Conservation (phyloP, 2,113 vertebrate genomes). For the Neodon shergylaensis region DNA sequence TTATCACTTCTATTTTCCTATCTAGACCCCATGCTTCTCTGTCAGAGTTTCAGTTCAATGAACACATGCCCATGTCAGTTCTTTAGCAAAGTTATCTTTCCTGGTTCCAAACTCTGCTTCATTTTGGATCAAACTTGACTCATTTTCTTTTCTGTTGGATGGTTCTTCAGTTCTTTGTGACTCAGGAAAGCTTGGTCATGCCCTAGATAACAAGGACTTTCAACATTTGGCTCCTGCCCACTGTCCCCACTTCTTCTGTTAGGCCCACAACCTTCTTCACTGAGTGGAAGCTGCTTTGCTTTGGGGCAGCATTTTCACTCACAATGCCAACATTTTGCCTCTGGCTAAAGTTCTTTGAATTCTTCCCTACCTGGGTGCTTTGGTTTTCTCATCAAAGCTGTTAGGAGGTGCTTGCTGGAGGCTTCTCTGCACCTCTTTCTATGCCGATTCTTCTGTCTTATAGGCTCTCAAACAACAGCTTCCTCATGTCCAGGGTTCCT, state of each 20-base stretch:
- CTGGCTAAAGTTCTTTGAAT: not conserved
- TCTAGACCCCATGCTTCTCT: not conserved
- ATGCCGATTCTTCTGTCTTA: too few relatives aligned
- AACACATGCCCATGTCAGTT: not conserved
- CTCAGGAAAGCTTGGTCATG: not conserved
- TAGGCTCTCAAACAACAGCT: fast-evolving
- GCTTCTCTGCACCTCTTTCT: not conserved
- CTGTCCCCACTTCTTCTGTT: too few relatives aligned
- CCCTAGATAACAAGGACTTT: not conserved
- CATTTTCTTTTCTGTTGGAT: not conserved
- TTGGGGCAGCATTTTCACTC: not conserved
- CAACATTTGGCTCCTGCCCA: too few relatives aligned
- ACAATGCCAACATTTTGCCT: not conserved
- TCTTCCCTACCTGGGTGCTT: fast-evolving
- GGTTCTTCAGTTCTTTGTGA: not conserved
- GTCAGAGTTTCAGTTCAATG: not conserved
- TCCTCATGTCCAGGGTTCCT: not conserved
- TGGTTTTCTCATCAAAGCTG: not conserved
- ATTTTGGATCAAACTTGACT: not conserved
- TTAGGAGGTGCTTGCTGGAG: too few relatives aligned
- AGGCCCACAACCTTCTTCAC: not conserved
- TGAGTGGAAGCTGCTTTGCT: not conserved
- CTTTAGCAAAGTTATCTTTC: not conserved
- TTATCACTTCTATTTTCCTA: not conserved
- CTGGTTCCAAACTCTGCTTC: not conserved